Evolutionary conservation across 1,140 invertebrate species (phyloP).

Genomic region (Ceratina japonica): DNA sequence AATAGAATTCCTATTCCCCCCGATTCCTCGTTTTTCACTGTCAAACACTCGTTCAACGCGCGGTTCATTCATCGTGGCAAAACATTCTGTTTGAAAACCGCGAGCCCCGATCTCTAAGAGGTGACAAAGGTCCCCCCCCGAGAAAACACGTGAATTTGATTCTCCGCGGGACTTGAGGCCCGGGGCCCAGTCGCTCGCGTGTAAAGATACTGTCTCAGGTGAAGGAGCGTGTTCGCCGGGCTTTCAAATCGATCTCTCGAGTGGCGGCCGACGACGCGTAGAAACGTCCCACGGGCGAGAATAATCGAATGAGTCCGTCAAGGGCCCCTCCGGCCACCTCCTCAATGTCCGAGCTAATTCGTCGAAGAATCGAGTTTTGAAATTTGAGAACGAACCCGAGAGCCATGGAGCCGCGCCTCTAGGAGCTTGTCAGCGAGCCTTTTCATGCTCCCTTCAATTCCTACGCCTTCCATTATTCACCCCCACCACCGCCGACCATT

Average conservation of each 20-base stretch:
- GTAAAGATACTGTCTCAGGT: slow-evolving; percentile 38
- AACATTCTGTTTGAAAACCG: background rate
- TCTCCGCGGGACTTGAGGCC: background rate
- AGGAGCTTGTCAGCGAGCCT: slow-evolving; percentile 66
- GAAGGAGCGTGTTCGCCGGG: slow-evolving; percentile 30
- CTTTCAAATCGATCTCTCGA: slow-evolving; percentile 18
- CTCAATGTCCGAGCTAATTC: slow-evolving; percentile 74
- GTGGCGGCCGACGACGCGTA: slow-evolving; percentile 30
- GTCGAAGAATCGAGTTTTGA: slow-evolving; percentile 73
- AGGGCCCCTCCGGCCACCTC: slow-evolving; percentile 18
- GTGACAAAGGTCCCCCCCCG: too few relatives aligned
- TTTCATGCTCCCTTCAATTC: slow-evolving; percentile 63
- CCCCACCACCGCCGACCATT: slow-evolving; percentile 14
- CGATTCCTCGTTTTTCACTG: too few relatives aligned
- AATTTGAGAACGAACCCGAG: slow-evolving; percentile 67
- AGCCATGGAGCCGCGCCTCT: slow-evolving; percentile 34
- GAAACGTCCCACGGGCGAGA: slow-evolving; percentile 53
- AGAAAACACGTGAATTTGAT: slow-evolving; percentile 1
- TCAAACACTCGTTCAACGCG: background rate
- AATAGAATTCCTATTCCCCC: slow-evolving; percentile 17
- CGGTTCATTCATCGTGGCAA: background rate
- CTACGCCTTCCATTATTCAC: slow-evolving; percentile 32
- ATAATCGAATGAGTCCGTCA: slow-evolving; percentile 51
- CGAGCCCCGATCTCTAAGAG: too few relatives aligned
- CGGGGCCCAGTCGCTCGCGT: too few relatives aligned